A percentile compares a stretch with the other conserved stretches of the same genome.
Evolutionary conservation across 1,140 invertebrate species (phyloP).

Genomic region (Plutomurus gul): DNA sequence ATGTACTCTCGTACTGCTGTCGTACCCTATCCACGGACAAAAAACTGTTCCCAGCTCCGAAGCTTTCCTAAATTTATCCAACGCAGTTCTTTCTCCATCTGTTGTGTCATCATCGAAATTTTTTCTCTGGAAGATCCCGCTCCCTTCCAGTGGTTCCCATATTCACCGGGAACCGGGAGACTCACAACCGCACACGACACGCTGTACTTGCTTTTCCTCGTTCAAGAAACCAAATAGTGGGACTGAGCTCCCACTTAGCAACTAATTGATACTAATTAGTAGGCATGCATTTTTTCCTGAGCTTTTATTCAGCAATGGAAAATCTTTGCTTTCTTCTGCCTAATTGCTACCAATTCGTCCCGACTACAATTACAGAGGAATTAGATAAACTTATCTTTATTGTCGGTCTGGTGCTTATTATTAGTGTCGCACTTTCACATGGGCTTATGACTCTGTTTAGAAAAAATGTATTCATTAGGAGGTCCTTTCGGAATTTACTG

Average conservation of each 20-base stretch:
- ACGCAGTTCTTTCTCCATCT: constrained; percentile 34
- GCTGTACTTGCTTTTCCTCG: too few species aligned
- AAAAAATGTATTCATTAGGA: not conserved
- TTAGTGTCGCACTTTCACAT: too few species aligned
- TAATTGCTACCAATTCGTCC: too few species aligned
- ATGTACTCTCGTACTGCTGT: too few species aligned
- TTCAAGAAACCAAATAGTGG: too few species aligned
- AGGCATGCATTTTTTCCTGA: too few species aligned
- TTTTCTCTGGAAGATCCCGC: constrained; percentile 2
- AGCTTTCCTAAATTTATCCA: not conserved
- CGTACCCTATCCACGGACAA: not conserved
- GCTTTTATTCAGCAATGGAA: not conserved
- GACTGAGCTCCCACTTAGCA: too few species aligned
- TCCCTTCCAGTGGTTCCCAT: not conserved
- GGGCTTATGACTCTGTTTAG: not conserved
- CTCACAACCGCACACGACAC: too few species aligned
- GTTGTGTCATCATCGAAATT: not conserved
- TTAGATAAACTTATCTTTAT: constrained; percentile 7
- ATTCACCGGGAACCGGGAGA: not conserved
- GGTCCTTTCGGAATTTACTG: not conserved
- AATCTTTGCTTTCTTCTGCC: too few species aligned
- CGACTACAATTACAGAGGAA: not conserved
- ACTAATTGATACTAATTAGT: too few species aligned
- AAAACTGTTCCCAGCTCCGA: not conserved
- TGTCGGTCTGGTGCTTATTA: not conserved